phyloP scores from a whole-genome alignment of 2,888 invertebrate genomes.

The Pantelozetes paolii region DNA sequence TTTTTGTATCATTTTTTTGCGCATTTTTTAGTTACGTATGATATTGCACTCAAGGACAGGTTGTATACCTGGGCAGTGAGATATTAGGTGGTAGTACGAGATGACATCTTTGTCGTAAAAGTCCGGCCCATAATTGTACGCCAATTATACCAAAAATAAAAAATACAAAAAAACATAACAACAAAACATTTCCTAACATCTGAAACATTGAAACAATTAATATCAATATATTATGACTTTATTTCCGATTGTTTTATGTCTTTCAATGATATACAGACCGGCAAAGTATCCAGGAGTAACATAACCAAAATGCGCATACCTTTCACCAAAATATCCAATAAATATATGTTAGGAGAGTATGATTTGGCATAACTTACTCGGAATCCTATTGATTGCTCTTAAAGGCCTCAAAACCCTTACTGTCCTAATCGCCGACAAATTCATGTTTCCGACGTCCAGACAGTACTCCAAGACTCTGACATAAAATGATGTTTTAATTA shows the following conservation, averaged over 20 bases:
- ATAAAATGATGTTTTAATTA: no score
- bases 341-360: neutral
- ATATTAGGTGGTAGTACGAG: conserved; percentile 67
- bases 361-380: conserved; percentile 66
- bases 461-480: conserved; percentile 77
- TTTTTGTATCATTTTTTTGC: no score
- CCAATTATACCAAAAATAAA: conserved; percentile 99
- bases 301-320: conserved; percentile 99
- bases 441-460: conserved; percentile 92
- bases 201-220: neutral
- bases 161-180: conserved; percentile 99
- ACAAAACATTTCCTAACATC: conserved; percentile 94
- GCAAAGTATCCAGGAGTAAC: conserved; percentile 93
- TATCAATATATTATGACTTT: neutral
- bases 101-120: conserved; percentile 88
- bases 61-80: conserved; percentile 70
- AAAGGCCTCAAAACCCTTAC: conserved; percentile 94
- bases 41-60: no score
- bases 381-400: conserved; percentile 98
- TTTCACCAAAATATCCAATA: conserved; percentile 54
- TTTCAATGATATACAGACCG: conserved; percentile 52
- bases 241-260: neutral
- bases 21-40: no score
- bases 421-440: conserved; percentile 95
- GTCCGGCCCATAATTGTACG: conserved; percentile 98